phyloP scores from a whole-genome alignment of 2,797 vertebrate genomes.

The Anguilla pacifica region DNA sequence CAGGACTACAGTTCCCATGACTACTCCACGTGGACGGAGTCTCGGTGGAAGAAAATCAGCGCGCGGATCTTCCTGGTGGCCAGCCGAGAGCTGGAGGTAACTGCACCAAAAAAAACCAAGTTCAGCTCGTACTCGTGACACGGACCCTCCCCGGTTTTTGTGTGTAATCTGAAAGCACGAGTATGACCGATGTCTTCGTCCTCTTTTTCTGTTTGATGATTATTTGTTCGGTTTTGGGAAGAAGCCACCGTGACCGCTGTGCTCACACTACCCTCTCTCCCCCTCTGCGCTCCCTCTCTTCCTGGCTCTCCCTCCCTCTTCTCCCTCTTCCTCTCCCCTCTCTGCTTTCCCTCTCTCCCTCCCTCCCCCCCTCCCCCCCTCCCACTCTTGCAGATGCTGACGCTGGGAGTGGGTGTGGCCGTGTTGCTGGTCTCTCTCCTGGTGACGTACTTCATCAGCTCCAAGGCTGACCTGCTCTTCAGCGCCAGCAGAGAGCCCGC shows the following conservation, averaged over 20 bases:
- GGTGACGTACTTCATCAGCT: constrained; percentile 84
- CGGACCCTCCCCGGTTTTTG: not conserved
- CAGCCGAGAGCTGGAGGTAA: constrained; percentile 88
- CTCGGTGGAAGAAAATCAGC: constrained; percentile 86
- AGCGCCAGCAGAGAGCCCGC: constrained; percentile 74
- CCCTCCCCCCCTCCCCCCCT: not conserved
- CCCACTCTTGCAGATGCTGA: constrained; percentile 77
- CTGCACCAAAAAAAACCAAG: not conserved
- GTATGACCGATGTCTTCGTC: not conserved
- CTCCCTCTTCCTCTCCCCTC: not conserved
- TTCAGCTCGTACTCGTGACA: no score
- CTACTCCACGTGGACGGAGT: constrained; percentile 94
- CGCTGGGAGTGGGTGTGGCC: constrained; percentile 78
- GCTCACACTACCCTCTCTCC: not conserved
- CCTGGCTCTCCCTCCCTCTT: not conserved
- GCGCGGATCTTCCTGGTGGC: constrained; percentile 90
- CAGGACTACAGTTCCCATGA: constrained; percentile 76
- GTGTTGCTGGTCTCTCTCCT: constrained; percentile 81
- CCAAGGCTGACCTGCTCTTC: constrained; percentile 89
- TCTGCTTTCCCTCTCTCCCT: not conserved
- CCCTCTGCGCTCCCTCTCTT: not conserved
- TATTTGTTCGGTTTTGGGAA: not conserved
- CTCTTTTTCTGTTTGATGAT: not conserved
- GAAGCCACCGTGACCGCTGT: not conserved
- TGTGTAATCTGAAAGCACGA: no score